phyloP scores from a whole-genome alignment of 2,797 vertebrate species.

The Diglossa cyanea region DNA sequence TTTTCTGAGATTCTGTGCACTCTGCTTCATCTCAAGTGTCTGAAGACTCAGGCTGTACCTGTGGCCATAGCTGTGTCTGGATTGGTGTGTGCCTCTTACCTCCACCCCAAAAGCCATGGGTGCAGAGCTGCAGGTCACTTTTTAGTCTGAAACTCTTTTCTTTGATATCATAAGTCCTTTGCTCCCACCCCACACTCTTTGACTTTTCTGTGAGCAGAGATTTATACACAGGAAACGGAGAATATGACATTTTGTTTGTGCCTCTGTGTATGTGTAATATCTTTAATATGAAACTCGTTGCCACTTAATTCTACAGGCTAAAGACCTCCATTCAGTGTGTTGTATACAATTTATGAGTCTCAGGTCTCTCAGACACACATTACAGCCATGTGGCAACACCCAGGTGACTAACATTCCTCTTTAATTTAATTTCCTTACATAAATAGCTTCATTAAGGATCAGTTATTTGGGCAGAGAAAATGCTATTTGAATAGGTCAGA shows the following conservation, averaged over 20 bases:
- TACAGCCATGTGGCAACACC: conserved; percentile 52
- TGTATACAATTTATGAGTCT: conserved; percentile 69
- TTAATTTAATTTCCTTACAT: conserved; percentile 76
- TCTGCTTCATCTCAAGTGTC: not conserved
- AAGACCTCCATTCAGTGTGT: conserved; percentile 63
- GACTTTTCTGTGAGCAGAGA: not conserved
- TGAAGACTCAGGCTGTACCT: not conserved
- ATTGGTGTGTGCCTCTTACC: not conserved
- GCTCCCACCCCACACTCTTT: not conserved
- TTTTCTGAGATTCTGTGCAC: not conserved
- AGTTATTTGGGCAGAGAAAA: conserved; percentile 69
- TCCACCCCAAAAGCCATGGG: not conserved
- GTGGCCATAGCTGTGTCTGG: not conserved
- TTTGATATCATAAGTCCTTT: not conserved
- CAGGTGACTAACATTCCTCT: conserved; percentile 71
- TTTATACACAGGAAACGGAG: conserved; percentile 61
- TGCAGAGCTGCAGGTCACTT: not conserved
- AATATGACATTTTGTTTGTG: conserved; percentile 68
- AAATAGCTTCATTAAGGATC: conserved; percentile 75
- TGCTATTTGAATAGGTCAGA: conserved; percentile 41
- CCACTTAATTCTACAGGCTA: conserved; percentile 65
- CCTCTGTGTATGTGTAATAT: conserved; percentile 53
- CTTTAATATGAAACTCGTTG: conserved; percentile 68
- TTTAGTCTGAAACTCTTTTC: not conserved
- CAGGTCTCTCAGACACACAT: conserved; percentile 50